A percentile compares a stretch with the other conserved stretches of the same genome.
Evolutionary conservation across 1,140 invertebrate genomes (phyloP).

Genomic region (Meloidogyne hapla): DNA sequence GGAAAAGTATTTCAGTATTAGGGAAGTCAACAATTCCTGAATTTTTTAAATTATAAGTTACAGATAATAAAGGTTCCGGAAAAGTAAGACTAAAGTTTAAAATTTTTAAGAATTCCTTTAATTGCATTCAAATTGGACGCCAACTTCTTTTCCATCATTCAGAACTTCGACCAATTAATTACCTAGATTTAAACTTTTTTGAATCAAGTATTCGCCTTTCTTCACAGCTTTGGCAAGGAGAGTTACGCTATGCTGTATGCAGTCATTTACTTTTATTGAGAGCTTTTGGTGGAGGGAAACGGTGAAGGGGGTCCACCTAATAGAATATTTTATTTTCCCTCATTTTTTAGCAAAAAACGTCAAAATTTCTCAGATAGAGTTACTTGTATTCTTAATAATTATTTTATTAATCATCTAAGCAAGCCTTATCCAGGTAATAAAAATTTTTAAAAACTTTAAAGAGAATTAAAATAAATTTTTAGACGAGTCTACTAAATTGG

Average conservation of each 20-base stretch:
- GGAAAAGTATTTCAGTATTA: too few species aligned
- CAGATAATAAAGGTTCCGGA: too few species aligned
- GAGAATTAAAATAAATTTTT: not conserved
- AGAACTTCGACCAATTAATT: constrained; percentile 4
- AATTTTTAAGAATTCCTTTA: not conserved
- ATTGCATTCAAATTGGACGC: not conserved
- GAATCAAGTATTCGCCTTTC: not conserved
- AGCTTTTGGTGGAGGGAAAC: constrained; percentile 2
- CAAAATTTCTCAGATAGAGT: constrained; percentile 16
- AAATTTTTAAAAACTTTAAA: not conserved
- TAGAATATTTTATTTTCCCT: not conserved
- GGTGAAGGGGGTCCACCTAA: not conserved
- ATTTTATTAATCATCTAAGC: constrained; percentile 17
- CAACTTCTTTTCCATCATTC: constrained; percentile 13
- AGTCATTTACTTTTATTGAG: constrained; percentile 24
- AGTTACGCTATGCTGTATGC: constrained; percentile 20
- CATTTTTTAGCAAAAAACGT: constrained; percentile 4
- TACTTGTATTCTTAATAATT: constrained; percentile 17
- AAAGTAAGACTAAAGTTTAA: not conserved
- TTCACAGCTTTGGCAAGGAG: not conserved
- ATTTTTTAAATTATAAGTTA: too few species aligned
- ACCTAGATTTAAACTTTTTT: not conserved
- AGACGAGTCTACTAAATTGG: constrained; percentile 18
- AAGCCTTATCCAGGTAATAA: constrained; percentile 19
- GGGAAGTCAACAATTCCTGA: too few species aligned